phyloP scores from a whole-genome alignment of 2,797 vertebrate genomes.

The Macroramphosus scolopax region DNA sequence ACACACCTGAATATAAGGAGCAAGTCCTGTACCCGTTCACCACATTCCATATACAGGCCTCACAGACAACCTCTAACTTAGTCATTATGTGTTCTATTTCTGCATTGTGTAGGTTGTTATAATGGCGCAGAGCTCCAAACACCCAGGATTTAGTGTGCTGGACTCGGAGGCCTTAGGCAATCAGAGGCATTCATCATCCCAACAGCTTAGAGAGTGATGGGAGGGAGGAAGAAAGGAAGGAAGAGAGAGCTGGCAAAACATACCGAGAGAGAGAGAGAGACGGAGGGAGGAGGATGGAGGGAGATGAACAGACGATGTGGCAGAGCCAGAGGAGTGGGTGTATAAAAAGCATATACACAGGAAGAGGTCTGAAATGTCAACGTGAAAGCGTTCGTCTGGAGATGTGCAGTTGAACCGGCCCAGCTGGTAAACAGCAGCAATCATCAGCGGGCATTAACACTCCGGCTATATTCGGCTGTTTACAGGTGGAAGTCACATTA shows the following conservation, averaged over 20 bases:
- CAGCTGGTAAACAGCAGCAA: slow-evolving; percentile 54
- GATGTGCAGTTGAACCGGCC: slow-evolving; percentile 62
- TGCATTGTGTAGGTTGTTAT: slow-evolving; percentile 55
- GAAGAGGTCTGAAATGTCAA: slow-evolving; percentile 62
- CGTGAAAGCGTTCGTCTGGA: slow-evolving; percentile 56
- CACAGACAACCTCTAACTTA: background rate
- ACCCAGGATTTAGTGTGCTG: slow-evolving; percentile 41
- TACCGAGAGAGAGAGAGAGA: slow-evolving; percentile 24
- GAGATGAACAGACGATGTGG: slow-evolving; percentile 43
- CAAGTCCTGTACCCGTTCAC: too few species aligned
- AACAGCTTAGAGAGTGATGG: slow-evolving; percentile 46
- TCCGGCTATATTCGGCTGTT: slow-evolving; percentile 29
- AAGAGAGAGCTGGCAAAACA: slow-evolving; percentile 9
- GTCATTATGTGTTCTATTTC: slow-evolving; percentile 34
- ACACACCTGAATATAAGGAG: too few species aligned
- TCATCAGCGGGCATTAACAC: slow-evolving; percentile 48
- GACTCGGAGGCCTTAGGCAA: slow-evolving; percentile 48
- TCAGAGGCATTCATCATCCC: slow-evolving; percentile 60
- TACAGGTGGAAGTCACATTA: slow-evolving; percentile 39
- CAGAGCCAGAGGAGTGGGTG: slow-evolving; percentile 53
- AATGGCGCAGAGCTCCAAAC: slow-evolving; percentile 37
- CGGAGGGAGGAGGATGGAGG: slow-evolving; percentile 42
- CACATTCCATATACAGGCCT: slow-evolving; percentile 1
- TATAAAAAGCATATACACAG: slow-evolving; percentile 62
- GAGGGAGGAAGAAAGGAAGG: slow-evolving; percentile 15